Percentiles rank a stretch among this genome's conserved stretches.
Conservation (phyloP, 2,888 invertebrate genomes). For the Hartigia nigra region DNA sequence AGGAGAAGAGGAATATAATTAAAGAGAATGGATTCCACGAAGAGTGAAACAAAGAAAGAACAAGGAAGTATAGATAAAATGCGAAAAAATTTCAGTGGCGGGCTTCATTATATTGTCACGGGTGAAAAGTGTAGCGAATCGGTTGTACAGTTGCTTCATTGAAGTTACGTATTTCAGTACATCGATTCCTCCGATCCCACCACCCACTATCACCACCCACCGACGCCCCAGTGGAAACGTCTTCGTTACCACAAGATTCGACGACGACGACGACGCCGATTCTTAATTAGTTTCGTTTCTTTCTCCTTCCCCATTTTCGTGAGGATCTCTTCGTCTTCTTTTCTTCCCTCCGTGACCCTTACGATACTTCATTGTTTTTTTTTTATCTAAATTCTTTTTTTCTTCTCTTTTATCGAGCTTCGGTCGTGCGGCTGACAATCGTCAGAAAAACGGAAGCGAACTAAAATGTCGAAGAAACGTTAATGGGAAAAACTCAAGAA, state of each 20-base stretch:
- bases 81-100: background rate
- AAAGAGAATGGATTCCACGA: background rate
- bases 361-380: constrained; percentile 3
- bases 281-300: constrained; percentile 58
- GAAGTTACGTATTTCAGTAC: background rate
- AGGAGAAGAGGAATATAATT: background rate
- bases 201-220: constrained; percentile 20
- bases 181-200: background rate
- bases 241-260: constrained; percentile 45
- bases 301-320: constrained; percentile 29
- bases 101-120: constrained; percentile 42
- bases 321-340: constrained; percentile 10
- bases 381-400: background rate
- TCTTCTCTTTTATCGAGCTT: background rate
- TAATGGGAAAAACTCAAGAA: background rate
- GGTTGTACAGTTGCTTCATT: background rate
- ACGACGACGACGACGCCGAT: constrained; percentile 32
- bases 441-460: background rate
- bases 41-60: background rate
- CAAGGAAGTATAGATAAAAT: background rate
- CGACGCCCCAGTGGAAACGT: constrained; percentile 24
- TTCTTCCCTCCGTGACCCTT: constrained; percentile 12
- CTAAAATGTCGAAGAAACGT: background rate
- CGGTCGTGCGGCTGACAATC: background rate
- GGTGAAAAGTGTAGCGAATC: constrained; percentile 10